Base-by-base conservation (phyloP, 2,797 vertebrate genomes). In the Vultur gryphus region DNA sequence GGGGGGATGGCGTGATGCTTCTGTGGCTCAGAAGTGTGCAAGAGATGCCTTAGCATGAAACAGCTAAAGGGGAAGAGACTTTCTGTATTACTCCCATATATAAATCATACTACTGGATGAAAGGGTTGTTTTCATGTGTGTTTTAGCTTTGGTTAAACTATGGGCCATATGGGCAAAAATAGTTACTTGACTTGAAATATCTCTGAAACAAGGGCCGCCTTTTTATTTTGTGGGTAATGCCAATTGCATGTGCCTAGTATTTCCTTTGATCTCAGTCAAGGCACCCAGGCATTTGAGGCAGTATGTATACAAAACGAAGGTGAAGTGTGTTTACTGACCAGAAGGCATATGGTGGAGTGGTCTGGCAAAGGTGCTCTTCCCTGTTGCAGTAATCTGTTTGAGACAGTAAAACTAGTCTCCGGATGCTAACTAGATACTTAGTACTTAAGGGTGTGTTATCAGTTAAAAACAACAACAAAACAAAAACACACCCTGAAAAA, bases 61-160 rank as follows among this genome's bases (percentile, higher is more conserved):
- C 8, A 20, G 6, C 26, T 46, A 9, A 81, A 67, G 6, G 54
- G 31, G 26, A 78, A 41, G 57, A 77, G 7, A 14, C 1, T 46
- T 6, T 20, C 10, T 59, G 10, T 6, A 6, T 61, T 69, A 18
- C 3, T 58, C 16, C 10, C 1, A 1, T 21, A 18, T 35, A 16
- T 35, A 65, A 52, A 25, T 39, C 10, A 14, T 25, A 16, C 25
- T 43, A 6, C 26, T 77, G 31, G 25, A 58, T 58, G 10, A 73
- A 66, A 51, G 20, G 2, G 0, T 2, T 31, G 70, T 39, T 49
- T 64, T 7, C 2, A 17, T 8, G 3, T 5, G 4, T 72, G 7
- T 48, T 20, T 78, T 43, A 31, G 24, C 21, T 89, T 84, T 51
- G 16, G 13, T 43, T 59, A 75, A 71, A n/a, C 19, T 52, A 4